A percentile compares a stretch with the other conserved stretches of the same genome.
Conservation (phyloP, 2,888 invertebrate species). For the Aphodius granarius region DNA sequence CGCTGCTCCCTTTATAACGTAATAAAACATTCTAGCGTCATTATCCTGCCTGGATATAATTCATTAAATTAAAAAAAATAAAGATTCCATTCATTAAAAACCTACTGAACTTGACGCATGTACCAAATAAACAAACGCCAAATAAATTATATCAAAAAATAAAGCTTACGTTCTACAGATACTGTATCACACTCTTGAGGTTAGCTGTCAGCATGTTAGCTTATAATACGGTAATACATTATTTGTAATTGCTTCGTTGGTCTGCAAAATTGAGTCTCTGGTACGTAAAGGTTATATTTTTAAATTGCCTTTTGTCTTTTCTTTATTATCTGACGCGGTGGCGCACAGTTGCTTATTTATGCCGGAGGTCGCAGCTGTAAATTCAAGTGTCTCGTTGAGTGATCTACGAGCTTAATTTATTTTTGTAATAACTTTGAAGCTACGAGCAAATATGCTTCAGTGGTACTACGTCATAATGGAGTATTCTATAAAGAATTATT, state of each 20-base stretch:
- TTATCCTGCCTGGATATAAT: too few species aligned
- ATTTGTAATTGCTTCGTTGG: constrained; percentile 10
- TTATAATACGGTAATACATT: neutral
- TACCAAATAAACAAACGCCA: too few species aligned
- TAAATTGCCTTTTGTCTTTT: neutral
- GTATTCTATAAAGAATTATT: neutral
- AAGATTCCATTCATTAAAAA: too few species aligned
- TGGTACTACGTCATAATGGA: neutral
- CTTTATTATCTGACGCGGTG: neutral
- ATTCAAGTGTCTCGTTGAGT: neutral
- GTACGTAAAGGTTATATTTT: neutral
- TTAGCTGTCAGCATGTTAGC: neutral
- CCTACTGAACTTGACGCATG: too few species aligned
- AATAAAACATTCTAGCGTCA: too few species aligned
- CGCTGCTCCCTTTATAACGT: too few species aligned
- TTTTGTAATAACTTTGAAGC: neutral
- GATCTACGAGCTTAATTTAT: neutral
- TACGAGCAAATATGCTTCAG: neutral
- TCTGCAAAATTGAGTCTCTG: constrained; percentile 1
- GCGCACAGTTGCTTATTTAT: neutral
- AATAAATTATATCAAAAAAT: too few species aligned
- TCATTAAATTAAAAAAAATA: too few species aligned
- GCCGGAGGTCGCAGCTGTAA: neutral
- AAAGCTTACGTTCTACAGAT: too few species aligned
- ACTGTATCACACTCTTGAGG: too few species aligned